These are phyloP conservation scores for Tauraco erythrolophus DNA, from an alignment of 2,113 vertebrate genomes.

Conservation along the genomic window DNA sequence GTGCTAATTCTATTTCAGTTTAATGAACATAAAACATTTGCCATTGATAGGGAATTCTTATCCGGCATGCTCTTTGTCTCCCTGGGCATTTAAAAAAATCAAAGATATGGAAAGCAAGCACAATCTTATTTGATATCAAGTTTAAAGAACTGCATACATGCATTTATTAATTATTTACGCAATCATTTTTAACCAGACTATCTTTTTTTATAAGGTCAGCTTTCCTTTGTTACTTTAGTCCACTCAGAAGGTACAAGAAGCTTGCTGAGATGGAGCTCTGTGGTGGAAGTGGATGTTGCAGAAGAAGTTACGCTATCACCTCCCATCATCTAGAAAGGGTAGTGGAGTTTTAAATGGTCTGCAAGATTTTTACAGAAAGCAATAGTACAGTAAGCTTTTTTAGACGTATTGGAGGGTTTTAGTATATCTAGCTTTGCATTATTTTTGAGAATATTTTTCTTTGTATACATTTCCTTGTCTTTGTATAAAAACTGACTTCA, in stretches of 20 bases:
- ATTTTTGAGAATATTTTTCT: background rate
- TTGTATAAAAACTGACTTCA: background rate
- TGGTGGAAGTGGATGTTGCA: background rate
- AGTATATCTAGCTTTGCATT: background rate
- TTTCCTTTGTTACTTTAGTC: background rate
- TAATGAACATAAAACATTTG: background rate
- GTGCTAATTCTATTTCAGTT: background rate
- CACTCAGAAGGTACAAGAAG: background rate
- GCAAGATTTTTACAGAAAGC: background rate
- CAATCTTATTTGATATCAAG: conserved; percentile 26
- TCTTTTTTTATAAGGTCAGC: background rate
- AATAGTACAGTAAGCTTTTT: background rate
- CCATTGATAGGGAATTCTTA: background rate
- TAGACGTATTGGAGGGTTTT: background rate
- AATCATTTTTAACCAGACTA: background rate
- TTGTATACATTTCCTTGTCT: conserved; percentile 14
- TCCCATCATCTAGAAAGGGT: background rate
- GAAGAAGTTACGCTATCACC: background rate
- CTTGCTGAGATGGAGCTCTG: background rate
- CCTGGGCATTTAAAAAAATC: conserved; percentile 24
- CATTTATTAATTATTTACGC: background rate
- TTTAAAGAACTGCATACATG: background rate
- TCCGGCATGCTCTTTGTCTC: background rate
- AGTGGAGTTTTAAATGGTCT: background rate
- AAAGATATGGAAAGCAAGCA: conserved; percentile 14